These are phyloP conservation scores for Lepus europaeus DNA, from an alignment of 2,113 vertebrate genomes.

Conservation along the genomic window DNA sequence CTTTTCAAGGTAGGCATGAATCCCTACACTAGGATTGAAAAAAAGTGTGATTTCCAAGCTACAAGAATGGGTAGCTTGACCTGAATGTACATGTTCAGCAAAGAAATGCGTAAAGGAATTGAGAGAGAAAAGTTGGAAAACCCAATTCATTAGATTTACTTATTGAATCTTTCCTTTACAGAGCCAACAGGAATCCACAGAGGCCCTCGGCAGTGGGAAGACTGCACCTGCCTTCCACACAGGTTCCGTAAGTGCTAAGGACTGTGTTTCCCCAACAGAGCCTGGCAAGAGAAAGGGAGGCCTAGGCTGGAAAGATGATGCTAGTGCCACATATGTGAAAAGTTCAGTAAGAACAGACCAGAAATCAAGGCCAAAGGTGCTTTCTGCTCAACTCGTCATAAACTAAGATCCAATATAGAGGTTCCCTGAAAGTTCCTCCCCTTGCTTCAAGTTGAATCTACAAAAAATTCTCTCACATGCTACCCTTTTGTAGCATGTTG, in stretches of 20 bases:
- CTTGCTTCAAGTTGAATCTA: background rate
- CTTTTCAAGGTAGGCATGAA: background rate
- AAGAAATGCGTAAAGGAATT: background rate
- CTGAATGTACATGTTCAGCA: background rate
- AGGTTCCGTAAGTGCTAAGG: background rate
- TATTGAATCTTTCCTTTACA: background rate
- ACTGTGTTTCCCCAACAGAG: background rate
- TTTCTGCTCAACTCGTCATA: constrained; percentile 1
- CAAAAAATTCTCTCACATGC: background rate
- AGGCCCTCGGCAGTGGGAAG: background rate
- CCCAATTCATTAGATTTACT: background rate
- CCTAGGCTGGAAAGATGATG: background rate
- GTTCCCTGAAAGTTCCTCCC: background rate
- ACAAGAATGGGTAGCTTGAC: background rate
- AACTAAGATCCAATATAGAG: background rate
- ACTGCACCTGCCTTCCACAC: background rate
- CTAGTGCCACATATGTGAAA: background rate
- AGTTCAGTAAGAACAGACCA: background rate
- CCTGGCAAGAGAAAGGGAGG: background rate
- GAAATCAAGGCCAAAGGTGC: background rate
- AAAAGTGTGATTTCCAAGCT: background rate
- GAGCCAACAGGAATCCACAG: background rate
- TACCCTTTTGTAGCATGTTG: background rate
- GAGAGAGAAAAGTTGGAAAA: background rate
- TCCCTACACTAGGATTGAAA: background rate